phyloP scores from a whole-genome alignment of 2,113 vertebrate genomes.

The Copsychus sechellarum region DNA sequence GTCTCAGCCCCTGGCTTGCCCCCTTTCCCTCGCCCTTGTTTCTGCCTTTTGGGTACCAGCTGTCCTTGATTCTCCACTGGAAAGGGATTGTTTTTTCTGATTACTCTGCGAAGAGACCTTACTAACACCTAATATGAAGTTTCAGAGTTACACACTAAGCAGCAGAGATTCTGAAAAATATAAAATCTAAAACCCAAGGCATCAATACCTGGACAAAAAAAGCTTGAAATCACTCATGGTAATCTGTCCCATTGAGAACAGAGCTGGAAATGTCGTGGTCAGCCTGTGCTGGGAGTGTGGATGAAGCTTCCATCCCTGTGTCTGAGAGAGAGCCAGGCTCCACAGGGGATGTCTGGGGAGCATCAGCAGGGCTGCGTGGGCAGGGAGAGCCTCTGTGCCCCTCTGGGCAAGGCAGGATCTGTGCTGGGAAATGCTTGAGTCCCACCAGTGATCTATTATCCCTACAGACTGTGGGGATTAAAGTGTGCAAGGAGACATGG shows the following conservation, averaged over 20 bases:
- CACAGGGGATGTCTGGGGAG: not conserved
- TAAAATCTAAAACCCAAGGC: too few relatives aligned
- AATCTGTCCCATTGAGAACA: not conserved
- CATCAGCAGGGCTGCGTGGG: not conserved
- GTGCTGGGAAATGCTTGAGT: not conserved
- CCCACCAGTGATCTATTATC: too few relatives aligned
- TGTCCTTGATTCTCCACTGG: too few relatives aligned
- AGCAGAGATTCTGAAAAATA: too few relatives aligned
- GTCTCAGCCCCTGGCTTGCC: too few relatives aligned
- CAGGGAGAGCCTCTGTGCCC: not conserved
- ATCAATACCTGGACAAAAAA: not conserved
- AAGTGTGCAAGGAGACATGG: accelerated
- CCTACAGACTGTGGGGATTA: not conserved
- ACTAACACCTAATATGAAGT: too few relatives aligned
- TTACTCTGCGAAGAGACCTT: too few relatives aligned
- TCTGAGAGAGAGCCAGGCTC: not conserved
- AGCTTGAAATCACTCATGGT: not conserved
- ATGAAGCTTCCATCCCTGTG: not conserved
- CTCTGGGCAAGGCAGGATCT: not conserved
- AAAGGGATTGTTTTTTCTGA: too few relatives aligned
- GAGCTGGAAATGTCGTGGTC: not conserved
- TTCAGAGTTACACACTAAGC: too few relatives aligned
- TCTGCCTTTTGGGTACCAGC: too few relatives aligned
- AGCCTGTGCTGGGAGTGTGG: not conserved
- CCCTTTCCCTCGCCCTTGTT: too few relatives aligned